These are phyloP conservation scores for Kryptolebias marmoratus DNA, from an alignment of 2,113 vertebrate genomes.

Conservation along the genomic window DNA sequence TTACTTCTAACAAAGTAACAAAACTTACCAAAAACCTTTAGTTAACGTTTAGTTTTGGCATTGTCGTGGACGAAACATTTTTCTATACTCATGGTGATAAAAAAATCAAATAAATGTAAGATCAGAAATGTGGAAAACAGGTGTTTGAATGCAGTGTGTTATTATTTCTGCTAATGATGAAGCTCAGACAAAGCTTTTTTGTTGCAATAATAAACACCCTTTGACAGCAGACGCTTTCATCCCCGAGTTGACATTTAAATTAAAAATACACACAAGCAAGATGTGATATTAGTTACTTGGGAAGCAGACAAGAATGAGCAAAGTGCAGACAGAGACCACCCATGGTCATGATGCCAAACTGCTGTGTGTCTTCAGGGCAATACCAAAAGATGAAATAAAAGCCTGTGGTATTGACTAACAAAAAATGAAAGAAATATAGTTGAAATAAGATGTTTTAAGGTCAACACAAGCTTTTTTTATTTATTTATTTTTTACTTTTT, in stretches of 20 bases:
- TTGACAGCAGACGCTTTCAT: slow-evolving; percentile 18
- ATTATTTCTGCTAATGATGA: slow-evolving; percentile 20
- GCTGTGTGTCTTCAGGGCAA: slow-evolving; percentile 41
- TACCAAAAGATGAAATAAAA: slow-evolving; percentile 52
- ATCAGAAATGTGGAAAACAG: neutral
- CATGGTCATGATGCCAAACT: slow-evolving; percentile 29
- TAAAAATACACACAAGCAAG: slow-evolving; percentile 21
- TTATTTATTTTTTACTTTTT: neutral
- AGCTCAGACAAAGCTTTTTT: slow-evolving; percentile 15
- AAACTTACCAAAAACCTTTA: neutral
- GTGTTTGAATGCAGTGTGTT: neutral
- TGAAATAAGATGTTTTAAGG: neutral
- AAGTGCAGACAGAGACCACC: slow-evolving; percentile 36
- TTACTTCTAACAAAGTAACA: neutral
- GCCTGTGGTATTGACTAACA: neutral
- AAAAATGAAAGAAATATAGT: neutral
- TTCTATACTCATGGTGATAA: too few relatives aligned
- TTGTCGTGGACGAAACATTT: too few relatives aligned
- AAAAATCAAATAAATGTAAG: neutral
- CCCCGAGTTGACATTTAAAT: slow-evolving; percentile 25
- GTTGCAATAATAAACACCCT: slow-evolving; percentile 1
- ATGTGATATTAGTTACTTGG: slow-evolving; percentile 24
- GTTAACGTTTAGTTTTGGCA: neutral
- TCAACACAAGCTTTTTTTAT: neutral
- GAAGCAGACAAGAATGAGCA: slow-evolving; percentile 31